A percentile compares a stretch with the other conserved stretches of the same genome.
These are phyloP conservation scores for Xenopus petersii DNA, from an alignment of 2,797 vertebrate genomes.

Conservation along the genomic window DNA sequence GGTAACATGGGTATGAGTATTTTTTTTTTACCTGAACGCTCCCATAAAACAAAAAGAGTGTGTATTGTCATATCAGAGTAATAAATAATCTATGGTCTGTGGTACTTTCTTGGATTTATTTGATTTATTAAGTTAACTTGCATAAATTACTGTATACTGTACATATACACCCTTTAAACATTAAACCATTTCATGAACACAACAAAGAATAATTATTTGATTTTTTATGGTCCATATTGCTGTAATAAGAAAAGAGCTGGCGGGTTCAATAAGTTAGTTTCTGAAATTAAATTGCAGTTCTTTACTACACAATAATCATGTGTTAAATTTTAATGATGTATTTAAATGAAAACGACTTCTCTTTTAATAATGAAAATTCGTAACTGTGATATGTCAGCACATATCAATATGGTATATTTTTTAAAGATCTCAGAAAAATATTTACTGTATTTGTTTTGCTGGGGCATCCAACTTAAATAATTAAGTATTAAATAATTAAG, in stretches of 20 bases:
- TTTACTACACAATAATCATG: conserved; percentile 39
- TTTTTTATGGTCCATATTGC: conserved; percentile 39
- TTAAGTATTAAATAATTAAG: too few species aligned
- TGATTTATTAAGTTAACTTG: too few species aligned
- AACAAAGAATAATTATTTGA: conserved; percentile 38
- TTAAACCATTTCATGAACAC: conserved; percentile 35
- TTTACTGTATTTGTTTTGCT: too few species aligned
- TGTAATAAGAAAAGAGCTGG: conserved; percentile 36
- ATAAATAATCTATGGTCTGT: too few species aligned
- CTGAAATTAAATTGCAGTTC: conserved; percentile 31
- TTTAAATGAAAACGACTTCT: conserved; percentile 34
- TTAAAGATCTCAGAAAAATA: background rate
- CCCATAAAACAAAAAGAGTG: too few species aligned
- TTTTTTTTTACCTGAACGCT: too few species aligned
- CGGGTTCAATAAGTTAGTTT: conserved; percentile 33
- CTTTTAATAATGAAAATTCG: conserved; percentile 34
- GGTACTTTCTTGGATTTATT: too few species aligned
- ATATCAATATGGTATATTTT: conserved; percentile 23
- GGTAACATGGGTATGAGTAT: too few species aligned
- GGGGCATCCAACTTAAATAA: too few species aligned
- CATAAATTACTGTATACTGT: too few species aligned
- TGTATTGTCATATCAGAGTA: too few species aligned
- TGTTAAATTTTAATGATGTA: conserved; percentile 43
- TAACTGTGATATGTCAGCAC: conserved; percentile 18
- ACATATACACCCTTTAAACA: conserved; percentile 10